Evolutionary conservation across 2,113 vertebrate genomes (phyloP).

Genomic region (Poeciliopsis turrubarensis): DNA sequence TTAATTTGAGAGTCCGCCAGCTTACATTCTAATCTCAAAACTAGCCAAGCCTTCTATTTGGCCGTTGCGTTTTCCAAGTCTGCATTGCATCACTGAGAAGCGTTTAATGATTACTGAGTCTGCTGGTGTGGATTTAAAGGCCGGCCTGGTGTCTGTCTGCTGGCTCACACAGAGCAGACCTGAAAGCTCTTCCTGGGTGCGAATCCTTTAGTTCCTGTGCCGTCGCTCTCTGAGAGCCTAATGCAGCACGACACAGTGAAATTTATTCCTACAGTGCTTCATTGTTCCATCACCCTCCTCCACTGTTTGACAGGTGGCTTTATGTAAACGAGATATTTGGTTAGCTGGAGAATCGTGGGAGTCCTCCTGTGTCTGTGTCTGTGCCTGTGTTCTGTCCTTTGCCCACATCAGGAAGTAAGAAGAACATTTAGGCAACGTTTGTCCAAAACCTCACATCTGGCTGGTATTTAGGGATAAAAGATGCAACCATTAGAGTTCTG

Average conservation of each 20-base stretch:
- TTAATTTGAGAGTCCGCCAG: neutral
- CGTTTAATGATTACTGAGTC: slow-evolving; percentile 48
- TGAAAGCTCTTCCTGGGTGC: slow-evolving; percentile 23
- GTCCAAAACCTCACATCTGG: too few relatives aligned
- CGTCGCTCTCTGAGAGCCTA: slow-evolving; percentile 33
- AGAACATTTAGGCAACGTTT: neutral
- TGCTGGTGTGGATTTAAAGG: slow-evolving; percentile 40
- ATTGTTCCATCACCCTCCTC: slow-evolving; percentile 41
- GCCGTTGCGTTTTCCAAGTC: slow-evolving; percentile 35
- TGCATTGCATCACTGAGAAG: slow-evolving; percentile 54
- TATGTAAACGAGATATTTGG: slow-evolving; percentile 29
- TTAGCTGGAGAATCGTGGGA: neutral
- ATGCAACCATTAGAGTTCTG: too few relatives aligned
- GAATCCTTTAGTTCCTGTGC: slow-evolving; percentile 34
- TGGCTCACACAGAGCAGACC: slow-evolving; percentile 31
- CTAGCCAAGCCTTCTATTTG: slow-evolving; percentile 26
- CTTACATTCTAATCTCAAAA: slow-evolving; percentile 13
- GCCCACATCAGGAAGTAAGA: neutral
- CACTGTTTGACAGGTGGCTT: slow-evolving; percentile 13
- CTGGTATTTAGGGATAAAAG: too few relatives aligned
- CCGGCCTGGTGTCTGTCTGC: slow-evolving; percentile 40
- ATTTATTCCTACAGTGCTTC: slow-evolving; percentile 44
- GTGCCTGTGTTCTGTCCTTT: neutral
- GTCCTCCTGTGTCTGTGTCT: too few relatives aligned
- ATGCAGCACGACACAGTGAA: slow-evolving; percentile 43